Base-by-base conservation (phyloP, 2,888 invertebrate species). In the Acrobasis suavella region DNA sequence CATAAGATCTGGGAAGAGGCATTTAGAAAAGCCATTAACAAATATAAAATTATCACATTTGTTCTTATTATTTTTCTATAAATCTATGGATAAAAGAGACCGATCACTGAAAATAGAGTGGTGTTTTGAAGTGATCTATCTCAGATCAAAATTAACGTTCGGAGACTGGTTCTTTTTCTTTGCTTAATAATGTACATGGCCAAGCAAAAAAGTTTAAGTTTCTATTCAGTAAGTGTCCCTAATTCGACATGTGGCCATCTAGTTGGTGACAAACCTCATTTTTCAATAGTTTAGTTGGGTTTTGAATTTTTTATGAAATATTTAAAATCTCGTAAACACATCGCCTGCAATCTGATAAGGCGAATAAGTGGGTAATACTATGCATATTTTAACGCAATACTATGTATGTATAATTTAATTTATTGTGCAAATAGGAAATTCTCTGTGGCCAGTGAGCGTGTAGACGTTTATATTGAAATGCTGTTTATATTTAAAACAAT, bases 361-460 rank as follows among this genome's bases (percentile, higher is more conserved):
- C 12, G 10, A 52, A 22, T 22, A 38, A 15, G 6, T 56, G 14
- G 10, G 42, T 42, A 42, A 22, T 42, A n/a, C 14, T 56, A 22
- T 56, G 56, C 42, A 56, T 56, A 56, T 22, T 56, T 52, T 42
- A 46, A 14, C 10, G 17, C 56, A 42, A 42, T 17, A 42, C n/a
- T 32, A 17, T 9, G 10, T 55, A 37, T 17, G 42, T 42, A 22
- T 22, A 42, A 42, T 42, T 42, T 56, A 22, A 42, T 56, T 46
- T 56, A 15, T 56, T 56, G 56, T 42, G 56, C 42, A 42, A 56
- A 38, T 39, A 50, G 52, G 32, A 52, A 51, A 52, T 52, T 52
- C 52, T 52, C 16, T 32, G 52, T 52, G 52, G 52, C 10, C 52
- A 52, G 52, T 52, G 32, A 32, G 52, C 52, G 32, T 52, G 52